phyloP scores from a whole-genome alignment of 2,888 invertebrate species.

The Scaptodrosophila latifasciaeformis region DNA sequence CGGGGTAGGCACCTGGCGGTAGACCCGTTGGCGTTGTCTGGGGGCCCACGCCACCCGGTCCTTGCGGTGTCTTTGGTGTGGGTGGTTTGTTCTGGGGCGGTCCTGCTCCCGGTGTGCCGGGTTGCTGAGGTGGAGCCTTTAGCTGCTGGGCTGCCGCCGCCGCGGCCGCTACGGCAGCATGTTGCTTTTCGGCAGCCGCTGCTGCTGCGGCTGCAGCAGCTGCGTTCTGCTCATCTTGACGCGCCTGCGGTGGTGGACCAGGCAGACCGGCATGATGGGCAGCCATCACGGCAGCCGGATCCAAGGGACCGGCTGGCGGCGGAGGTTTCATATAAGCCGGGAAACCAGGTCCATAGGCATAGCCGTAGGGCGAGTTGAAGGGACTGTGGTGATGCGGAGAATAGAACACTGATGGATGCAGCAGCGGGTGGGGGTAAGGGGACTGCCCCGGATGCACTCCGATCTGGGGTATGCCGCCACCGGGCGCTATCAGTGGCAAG shows the following conservation, averaged over 20 bases:
- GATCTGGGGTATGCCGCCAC: constrained; percentile 73
- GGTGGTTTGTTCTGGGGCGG: constrained; percentile 73
- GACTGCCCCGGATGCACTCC: constrained; percentile 85
- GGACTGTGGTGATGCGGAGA: constrained; percentile 82
- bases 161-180: constrained; percentile 62
- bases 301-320: constrained; percentile 72
- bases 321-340: constrained; percentile 75
- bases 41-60: constrained; percentile 61
- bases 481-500: constrained; percentile 73
- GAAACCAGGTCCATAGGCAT: constrained; percentile 76
- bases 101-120: constrained; percentile 34
- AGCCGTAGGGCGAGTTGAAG: constrained; percentile 78
- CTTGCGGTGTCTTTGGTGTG: constrained; percentile 75
- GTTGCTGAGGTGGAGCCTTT: constrained; percentile 64
- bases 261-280: constrained; percentile 74
- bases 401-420: constrained; percentile 83
- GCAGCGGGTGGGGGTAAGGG: constrained; percentile 81
- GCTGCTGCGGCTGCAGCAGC: constrained; percentile 40
- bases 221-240: constrained; percentile 77
- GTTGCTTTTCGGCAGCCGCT: constrained; percentile 73
- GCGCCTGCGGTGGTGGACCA: constrained; percentile 75
- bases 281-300: constrained; percentile 71
- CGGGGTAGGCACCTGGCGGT: constrained; percentile 72
- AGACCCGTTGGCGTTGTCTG: constrained; percentile 70
- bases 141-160: constrained; percentile 69